Percentiles rank a stretch among this genome's conserved stretches.
These are phyloP conservation scores for Diachrysia chrysitis DNA, from an alignment of 2,888 invertebrate genomes.

Conservation along the genomic window DNA sequence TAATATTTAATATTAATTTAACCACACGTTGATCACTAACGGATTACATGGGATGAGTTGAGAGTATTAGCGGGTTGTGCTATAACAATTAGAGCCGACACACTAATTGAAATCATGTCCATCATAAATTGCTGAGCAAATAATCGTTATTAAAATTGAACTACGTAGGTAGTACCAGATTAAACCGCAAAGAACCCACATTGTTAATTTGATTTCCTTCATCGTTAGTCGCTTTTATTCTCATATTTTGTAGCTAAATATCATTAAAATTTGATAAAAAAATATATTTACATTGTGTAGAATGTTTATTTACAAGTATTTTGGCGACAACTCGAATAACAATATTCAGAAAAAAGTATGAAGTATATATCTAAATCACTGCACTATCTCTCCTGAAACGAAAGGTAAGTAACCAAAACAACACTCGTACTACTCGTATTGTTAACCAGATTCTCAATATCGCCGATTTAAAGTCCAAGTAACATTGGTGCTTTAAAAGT, in stretches of 20 bases:
- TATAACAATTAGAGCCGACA: neutral
- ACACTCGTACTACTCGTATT: neutral
- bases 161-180: constrained; percentile 5
- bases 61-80: neutral
- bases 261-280: too few relatives aligned
- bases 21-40: constrained; percentile 1
- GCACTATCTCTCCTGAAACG: neutral
- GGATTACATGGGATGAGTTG: constrained; percentile 5
- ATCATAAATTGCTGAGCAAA: neutral
- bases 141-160: neutral
- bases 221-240: neutral
- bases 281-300: too few relatives aligned
- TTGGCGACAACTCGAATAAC: too few relatives aligned
- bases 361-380: neutral
- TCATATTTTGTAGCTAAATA: neutral
- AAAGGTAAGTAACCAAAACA: constrained; percentile 1
- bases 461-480: constrained; percentile 1
- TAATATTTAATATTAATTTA: neutral
- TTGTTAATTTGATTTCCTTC: neutral
- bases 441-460: neutral
- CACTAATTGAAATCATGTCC: constrained; percentile 6
- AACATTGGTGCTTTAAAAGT: neutral
- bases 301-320: too few relatives aligned
- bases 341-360: too few relatives aligned
- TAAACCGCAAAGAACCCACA: neutral